Conservation (phyloP, 2,113 vertebrate species). For the Pantherophis guttatus region DNA sequence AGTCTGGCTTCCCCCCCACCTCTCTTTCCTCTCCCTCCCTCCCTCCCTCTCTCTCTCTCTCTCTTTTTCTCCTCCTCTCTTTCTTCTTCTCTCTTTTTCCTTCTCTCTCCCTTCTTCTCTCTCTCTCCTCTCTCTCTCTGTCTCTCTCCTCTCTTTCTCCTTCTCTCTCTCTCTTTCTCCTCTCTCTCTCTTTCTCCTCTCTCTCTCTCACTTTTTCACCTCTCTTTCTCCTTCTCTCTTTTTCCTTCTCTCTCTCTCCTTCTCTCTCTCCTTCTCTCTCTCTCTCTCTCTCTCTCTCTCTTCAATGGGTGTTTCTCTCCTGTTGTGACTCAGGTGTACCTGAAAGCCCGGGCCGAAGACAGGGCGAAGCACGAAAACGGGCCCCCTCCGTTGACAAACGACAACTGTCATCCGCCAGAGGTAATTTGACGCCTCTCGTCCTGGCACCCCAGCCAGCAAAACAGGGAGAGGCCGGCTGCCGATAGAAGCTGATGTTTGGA, state of each 20-base stretch:
- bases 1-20: not conserved
- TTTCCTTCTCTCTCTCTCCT: not conserved
- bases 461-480: not conserved
- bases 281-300: not conserved
- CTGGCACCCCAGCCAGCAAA: not conserved
- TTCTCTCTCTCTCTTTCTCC: too few species aligned
- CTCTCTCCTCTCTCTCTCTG: too few species aligned
- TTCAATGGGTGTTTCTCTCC: not conserved
- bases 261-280: too few species aligned
- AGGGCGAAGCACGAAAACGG: conserved; percentile 73
- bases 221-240: too few species aligned
- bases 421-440: conserved; percentile 44
- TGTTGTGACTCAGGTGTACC: conserved; percentile 68
- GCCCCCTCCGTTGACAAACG: conserved; percentile 80
- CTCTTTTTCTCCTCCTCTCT: rapidly evolving
- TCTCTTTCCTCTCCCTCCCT: too few species aligned
- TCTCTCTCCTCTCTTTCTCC: too few species aligned
- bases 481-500: too few species aligned
- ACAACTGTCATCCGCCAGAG: conserved; percentile 85
- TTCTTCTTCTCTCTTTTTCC: too few species aligned
- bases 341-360: conserved; percentile 68
- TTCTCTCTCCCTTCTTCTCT: too few species aligned
- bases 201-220: too few species aligned
- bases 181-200: too few species aligned
- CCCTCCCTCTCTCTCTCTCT: too few species aligned